Conservation (phyloP, 2,113 vertebrate genomes). For the Solea senegalensis region DNA sequence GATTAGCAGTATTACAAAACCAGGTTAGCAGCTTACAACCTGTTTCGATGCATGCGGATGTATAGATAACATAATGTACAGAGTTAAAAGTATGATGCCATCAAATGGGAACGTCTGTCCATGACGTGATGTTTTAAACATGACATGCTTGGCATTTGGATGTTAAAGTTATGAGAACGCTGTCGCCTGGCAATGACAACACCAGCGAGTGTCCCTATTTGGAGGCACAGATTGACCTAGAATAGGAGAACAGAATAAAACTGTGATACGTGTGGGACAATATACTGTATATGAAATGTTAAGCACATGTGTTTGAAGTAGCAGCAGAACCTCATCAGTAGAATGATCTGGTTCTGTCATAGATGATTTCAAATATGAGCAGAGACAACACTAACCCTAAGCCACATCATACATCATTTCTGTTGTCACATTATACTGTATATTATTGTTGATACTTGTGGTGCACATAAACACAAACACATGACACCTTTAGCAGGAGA, state of each 20-base stretch:
- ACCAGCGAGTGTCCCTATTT: neutral
- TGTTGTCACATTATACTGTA: neutral
- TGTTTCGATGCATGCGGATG: neutral
- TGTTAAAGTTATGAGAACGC: neutral
- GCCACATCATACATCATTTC: neutral
- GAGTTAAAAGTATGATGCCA: too few relatives aligned
- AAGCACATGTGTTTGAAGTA: neutral
- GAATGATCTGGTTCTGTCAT: neutral
- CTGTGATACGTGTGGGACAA: neutral
- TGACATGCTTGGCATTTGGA: neutral
- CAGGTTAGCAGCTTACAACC: neutral
- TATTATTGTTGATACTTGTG: constrained; percentile 17
- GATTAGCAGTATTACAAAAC: neutral
- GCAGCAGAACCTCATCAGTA: constrained; percentile 4
- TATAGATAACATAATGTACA: neutral
- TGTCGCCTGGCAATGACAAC: neutral
- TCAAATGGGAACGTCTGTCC: neutral
- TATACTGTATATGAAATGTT: neutral
- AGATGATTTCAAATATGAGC: neutral
- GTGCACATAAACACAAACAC: constrained; percentile 21
- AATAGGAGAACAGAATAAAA: neutral
- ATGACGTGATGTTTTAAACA: neutral
- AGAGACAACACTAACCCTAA: neutral
- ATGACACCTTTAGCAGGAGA: constrained; percentile 1
- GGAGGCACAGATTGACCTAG: too few relatives aligned